Evolutionary conservation across 2,797 vertebrate genomes (phyloP), one percentile per base, ranked within the genome.

Genomic region (Melanogrammus aeglefinus): DNA sequence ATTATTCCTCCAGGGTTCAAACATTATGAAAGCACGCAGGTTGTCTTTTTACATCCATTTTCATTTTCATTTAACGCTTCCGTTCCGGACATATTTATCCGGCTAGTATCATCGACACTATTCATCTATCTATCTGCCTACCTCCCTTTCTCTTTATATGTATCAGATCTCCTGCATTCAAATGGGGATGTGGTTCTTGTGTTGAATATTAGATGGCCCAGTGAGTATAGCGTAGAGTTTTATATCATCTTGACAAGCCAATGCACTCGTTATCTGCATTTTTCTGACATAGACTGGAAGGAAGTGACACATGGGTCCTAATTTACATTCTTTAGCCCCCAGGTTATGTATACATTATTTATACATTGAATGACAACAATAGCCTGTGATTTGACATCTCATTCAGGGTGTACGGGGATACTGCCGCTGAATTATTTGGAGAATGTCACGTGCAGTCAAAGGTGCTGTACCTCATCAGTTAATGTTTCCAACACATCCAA

Each of bases 271-370:
- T 18, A n/a, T 63, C 57, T 63, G 21, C 21, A 63, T 63, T 21
- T 24, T 6, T 63, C 57, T 63, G 57, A 24, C 57, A 24, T 4
- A n/a, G 21, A 24, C 57, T 63, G 6, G 57, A 63, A 24, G n/a
- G 57, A n/a, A 63, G 57, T 63, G 57, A 63, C 6, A 63, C 57
- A 8, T 21, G 21, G 57, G 57, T 24, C 57, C 47, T 63, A 6
- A 81, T 80, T 79, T 75, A 51, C 41, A 75, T 73, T 77, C 72
- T 76, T 24, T 10, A 69, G n/a, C n/a, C 63, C n/a, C 24, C n/a
- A 13, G 63, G 63, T 69, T 69, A 69, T 69, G 24, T 69, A 27
- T 69, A 24, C 63, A 69, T 69, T 69, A 69, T 69, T 69, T 69
- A 69, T 69, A 69, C n/a, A 27, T 69, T 69, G 24, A 69, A 69